Conservation (phyloP, 1,140 invertebrate species). For the Anagrus nilaparvatae region DNA sequence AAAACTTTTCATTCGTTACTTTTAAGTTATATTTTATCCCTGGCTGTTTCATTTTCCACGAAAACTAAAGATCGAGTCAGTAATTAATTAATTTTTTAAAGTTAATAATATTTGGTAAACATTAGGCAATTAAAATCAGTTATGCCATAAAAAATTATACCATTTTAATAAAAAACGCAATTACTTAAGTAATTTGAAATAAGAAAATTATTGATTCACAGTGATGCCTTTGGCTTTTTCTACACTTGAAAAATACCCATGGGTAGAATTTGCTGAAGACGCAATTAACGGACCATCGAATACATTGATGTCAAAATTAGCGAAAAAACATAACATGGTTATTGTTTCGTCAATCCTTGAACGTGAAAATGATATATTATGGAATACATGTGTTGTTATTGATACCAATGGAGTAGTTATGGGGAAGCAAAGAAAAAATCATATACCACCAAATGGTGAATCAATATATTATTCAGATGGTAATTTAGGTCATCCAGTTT, state of each 20-base stretch:
- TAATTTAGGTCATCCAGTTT: conserved; percentile 91
- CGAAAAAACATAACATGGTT: conserved; percentile 84
- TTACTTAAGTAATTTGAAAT: too few relatives aligned
- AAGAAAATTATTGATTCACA: too few relatives aligned
- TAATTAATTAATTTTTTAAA: too few relatives aligned
- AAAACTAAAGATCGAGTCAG: too few relatives aligned
- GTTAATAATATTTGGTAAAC: too few relatives aligned
- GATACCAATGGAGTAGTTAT: conserved; percentile 76
- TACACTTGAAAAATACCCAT: conserved; percentile 91
- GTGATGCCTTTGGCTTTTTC: conserved; percentile 99
- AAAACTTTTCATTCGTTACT: too few relatives aligned
- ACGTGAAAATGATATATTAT: conserved; percentile 85
- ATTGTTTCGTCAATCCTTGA: conserved; percentile 95
- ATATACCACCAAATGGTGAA: conserved; percentile 96
- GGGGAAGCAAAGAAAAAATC: conserved; percentile 96
- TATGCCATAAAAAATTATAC: too few relatives aligned
- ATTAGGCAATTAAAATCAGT: too few relatives aligned
- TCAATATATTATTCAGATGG: conserved; percentile 98
- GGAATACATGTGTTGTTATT: conserved; percentile 95
- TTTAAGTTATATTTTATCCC: too few relatives aligned
- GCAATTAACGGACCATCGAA: conserved; percentile 80
- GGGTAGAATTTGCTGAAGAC: conserved; percentile 95
- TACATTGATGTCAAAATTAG: conserved; percentile 70
- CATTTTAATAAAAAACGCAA: too few relatives aligned
- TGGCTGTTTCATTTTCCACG: too few relatives aligned